phyloP scores from a whole-genome alignment of 2,888 invertebrate genomes.

The Erebia palarica region DNA sequence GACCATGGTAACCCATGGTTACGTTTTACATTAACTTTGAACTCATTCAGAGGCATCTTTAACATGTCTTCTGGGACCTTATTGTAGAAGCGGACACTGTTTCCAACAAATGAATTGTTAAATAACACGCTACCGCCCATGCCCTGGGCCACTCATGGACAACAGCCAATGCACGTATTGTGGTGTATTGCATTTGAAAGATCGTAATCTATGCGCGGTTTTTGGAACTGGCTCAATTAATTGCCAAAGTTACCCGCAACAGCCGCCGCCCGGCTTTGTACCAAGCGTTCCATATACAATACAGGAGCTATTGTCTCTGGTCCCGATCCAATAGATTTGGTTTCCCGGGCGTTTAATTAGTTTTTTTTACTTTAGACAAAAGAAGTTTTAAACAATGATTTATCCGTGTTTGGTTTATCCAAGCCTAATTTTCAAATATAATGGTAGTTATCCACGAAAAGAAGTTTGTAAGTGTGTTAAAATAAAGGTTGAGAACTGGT shows the following conservation, averaged over 20 bases:
- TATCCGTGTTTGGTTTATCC: no score
- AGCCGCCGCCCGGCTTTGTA: constrained; percentile 30
- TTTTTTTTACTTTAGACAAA: constrained; percentile 1
- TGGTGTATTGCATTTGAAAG: constrained; percentile 46
- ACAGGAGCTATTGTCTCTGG: constrained; percentile 14
- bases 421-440: no score
- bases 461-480: no score
- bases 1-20: no score
- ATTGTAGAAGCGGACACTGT: no score
- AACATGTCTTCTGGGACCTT: no score
- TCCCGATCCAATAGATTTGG: constrained; percentile 16
- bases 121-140: constrained; percentile 30
- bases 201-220: constrained; percentile 47
- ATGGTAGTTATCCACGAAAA: no score
- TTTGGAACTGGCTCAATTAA: constrained; percentile 47
- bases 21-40: no score
- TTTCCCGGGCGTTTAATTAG: not conserved
- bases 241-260: constrained; percentile 36
- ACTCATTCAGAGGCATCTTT: no score
- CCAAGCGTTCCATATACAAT: not conserved
- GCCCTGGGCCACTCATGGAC: constrained; percentile 32
- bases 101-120: no score
- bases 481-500: no score
- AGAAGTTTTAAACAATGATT: not conserved
- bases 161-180: constrained; percentile 43